A percentile compares a stretch with the other conserved stretches of the same genome.
Evolutionary conservation across 30 jellyfish, hydroid and myxozoan genomes (phyloP).

Genomic region (Chrysaora quinquecirrha): DNA sequence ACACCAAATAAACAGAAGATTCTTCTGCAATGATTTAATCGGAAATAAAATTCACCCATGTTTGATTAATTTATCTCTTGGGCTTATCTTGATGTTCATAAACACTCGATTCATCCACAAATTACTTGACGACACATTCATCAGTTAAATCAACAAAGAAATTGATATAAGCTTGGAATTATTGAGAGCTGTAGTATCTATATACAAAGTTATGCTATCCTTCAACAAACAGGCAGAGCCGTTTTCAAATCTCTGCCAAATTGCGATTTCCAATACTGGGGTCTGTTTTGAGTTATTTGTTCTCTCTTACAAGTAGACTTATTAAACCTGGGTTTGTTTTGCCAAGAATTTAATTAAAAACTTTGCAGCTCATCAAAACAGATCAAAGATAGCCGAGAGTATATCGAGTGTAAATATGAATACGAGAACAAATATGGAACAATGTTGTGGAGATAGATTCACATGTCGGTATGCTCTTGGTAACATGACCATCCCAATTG

Average conservation of each 20-base stretch:
- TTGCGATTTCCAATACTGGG: background rate
- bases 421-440: conserved; percentile 41
- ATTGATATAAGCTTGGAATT: conserved; percentile 30
- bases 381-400: conserved; percentile 70
- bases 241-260: conserved; percentile 28
- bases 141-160: conserved; percentile 41
- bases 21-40: background rate
- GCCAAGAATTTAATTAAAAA: conserved; percentile 73
- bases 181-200: conserved; percentile 14
- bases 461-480: conserved; percentile 64
- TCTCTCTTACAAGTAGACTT: conserved; percentile 42
- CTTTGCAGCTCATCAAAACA: conserved; percentile 71
- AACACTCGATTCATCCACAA: conserved; percentile 41
- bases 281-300: conserved; percentile 12
- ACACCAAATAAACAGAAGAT: background rate
- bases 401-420: conserved; percentile 49
- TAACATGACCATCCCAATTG: conserved; percentile 42
- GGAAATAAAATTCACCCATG: background rate
- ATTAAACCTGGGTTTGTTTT: conserved; percentile 71
- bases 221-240: conserved; percentile 32
- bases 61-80: conserved; percentile 11
- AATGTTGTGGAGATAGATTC: conserved; percentile 22
- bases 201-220: conserved; percentile 28
- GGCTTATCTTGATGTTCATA: conserved; percentile 37
- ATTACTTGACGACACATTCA: conserved; percentile 60